These are phyloP conservation scores for Chionoecetes opilio DNA, from an alignment of 1,140 invertebrate genomes.

Conservation along the genomic window DNA sequence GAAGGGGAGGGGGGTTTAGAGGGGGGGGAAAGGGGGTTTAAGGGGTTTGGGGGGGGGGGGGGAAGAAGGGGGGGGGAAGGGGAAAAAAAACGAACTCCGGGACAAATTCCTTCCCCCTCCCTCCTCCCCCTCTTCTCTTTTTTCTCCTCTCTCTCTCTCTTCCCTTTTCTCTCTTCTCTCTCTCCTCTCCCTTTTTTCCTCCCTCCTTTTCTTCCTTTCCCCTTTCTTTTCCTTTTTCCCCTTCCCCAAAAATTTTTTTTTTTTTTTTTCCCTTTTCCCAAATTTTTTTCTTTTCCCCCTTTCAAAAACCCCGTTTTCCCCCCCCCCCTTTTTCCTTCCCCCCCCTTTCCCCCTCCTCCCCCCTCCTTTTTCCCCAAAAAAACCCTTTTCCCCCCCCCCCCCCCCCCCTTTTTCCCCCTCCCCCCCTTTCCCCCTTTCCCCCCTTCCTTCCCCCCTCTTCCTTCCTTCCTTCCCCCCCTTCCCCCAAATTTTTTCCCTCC, in stretches of 20 bases:
- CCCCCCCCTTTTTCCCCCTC: background rate
- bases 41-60: background rate
- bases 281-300: background rate
- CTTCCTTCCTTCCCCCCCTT: background rate
- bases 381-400: background rate
- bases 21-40: background rate
- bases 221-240: background rate
- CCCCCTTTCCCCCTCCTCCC: background rate
- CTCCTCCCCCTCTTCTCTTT: background rate
- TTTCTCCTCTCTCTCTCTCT: background rate
- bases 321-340: background rate
- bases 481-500: background rate
- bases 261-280: background rate
- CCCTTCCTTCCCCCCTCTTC: background rate
- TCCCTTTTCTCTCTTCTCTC: background rate
- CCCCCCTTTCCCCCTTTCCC: background rate
- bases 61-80: background rate
- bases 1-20: background rate
- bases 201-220: background rate
- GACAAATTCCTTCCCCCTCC: too few species aligned
- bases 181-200: background rate
- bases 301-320: background rate
- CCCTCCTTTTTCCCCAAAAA: too few species aligned
- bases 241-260: background rate
- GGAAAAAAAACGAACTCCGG: background rate